Percentiles rank a stretch among this genome's conserved stretches.
Evolutionary conservation across 2,888 invertebrate genomes (phyloP).

Genomic region (Podabrus alpinus): DNA sequence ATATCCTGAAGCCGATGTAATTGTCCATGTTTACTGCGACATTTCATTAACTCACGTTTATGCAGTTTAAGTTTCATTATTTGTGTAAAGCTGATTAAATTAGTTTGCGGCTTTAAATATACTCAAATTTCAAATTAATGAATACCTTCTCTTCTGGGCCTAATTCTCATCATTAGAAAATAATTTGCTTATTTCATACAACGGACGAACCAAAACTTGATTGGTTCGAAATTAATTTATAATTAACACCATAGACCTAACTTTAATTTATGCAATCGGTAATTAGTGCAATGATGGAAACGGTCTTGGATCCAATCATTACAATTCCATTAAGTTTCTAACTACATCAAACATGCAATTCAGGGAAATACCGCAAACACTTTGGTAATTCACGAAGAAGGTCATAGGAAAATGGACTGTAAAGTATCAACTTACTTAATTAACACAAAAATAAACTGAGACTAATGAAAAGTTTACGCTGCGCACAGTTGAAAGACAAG

Average conservation of each 20-base stretch:
- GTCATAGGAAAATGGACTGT: conserved; percentile 17
- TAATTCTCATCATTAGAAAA: not conserved
- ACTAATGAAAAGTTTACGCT: not conserved
- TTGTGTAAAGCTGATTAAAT: conserved; percentile 21
- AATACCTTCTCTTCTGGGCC: not conserved
- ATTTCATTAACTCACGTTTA: conserved; percentile 40
- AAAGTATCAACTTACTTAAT: not conserved
- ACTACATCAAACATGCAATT: conserved; percentile 52
- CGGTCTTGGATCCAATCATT: conserved; percentile 39
- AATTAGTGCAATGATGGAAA: conserved; percentile 38
- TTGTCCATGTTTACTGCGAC: conserved; percentile 39
- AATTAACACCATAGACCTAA: not conserved
- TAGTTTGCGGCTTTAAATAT: conserved; percentile 11
- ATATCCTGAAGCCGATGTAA: conserved; percentile 30
- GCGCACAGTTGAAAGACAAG: no score
- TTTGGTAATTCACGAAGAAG: conserved; percentile 46
- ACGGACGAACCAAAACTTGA: not conserved
- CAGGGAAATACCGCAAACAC: conserved; percentile 50
- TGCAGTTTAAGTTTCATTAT: conserved; percentile 36
- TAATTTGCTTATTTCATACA: not conserved
- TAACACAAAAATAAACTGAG: not conserved
- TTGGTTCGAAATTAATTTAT: not conserved
- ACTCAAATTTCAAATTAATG: not conserved
- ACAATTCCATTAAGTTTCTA: conserved; percentile 52
- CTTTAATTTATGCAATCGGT: conserved; percentile 14